phyloP scores from a whole-genome alignment of 2,888 invertebrate species.

The Pollenia griseotomentosa region DNA sequence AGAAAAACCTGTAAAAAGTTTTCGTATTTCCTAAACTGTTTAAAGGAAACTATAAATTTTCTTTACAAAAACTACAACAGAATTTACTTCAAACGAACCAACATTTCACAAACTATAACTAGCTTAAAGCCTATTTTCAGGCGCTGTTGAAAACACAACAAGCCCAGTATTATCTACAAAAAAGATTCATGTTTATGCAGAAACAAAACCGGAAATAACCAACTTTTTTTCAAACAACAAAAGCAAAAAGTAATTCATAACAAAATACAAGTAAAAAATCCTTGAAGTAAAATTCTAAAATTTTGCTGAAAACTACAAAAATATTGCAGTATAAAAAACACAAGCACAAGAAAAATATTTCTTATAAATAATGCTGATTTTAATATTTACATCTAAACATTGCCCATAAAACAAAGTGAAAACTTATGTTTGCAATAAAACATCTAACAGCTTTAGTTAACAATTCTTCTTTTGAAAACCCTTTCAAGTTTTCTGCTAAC shows the following conservation, averaged over 20 bases:
- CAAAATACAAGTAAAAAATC: constrained; percentile 13
- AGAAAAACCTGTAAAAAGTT: background rate
- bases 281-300: constrained; percentile 53
- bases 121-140: constrained; percentile 41
- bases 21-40: background rate
- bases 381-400: constrained; percentile 2
- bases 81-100: background rate
- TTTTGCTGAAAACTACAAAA: background rate
- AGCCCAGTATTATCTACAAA: constrained; percentile 11
- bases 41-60: constrained; percentile 62
- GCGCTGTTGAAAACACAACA: constrained; percentile 32
- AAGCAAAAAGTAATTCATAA: constrained; percentile 25
- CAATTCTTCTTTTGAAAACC: background rate
- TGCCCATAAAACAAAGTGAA: background rate
- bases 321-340: background rate
- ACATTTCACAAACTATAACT: constrained; percentile 23
- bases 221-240: constrained; percentile 46
- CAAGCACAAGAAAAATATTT: constrained; percentile 7
- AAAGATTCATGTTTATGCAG: constrained; percentile 37
- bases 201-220: constrained; percentile 59
- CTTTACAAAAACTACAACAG: constrained; percentile 3
- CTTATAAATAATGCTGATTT: constrained; percentile 11
- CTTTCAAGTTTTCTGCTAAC: background rate
- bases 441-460: background rate
- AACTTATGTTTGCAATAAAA: constrained; percentile 5